Base-by-base conservation (phyloP, 2,888 invertebrate species). In the Plagodis pulveraria region DNA sequence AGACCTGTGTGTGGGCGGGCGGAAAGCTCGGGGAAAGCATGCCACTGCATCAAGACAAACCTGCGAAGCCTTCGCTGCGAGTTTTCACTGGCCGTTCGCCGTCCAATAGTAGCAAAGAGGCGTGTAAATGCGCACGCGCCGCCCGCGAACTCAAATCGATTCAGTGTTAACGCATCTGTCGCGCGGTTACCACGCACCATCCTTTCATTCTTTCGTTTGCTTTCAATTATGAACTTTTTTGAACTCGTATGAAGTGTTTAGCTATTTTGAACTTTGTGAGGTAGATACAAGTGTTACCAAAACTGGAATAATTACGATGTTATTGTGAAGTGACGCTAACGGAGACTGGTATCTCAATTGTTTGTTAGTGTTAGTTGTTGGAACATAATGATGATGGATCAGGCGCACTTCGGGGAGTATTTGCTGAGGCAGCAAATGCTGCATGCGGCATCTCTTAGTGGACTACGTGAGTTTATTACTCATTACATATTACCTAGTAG, bases 381-480 rank as follows among this genome's bases (percentile, higher is more conserved):
- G 48, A 59, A 6, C 72, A 85, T 63, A 58, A 92, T 91, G 91
- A 92, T 92, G 92, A 92, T 92, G 92, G 91, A 91, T 80, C 92
- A 92, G 76, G 87, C 90, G 12, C 91, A 91, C 69, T 89, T 92
- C 58, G 89, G 91, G 59, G 92, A 92, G 77, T 92, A 91, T 73
- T 78, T 92, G 79, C 80, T 92, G 78, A 85, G 92, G 71, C 92
- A 92, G 75, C 92, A 92, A 80, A 92, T 92, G 91, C 69, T 92
- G 69, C 92, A 92, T 56, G 92, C 91, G 12, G 92, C 90, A 10
- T 90, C 91, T 7, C 79, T 92, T 4, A 90, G 89, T 59, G 86
- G 91, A 53, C 72, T 91, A 45, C 92, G 92, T 92, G 80, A 90
- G 92, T 45, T 10, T 47, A n/a, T 41, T 9, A 4, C 5, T 33